Evolutionary conservation across 2,113 vertebrate genomes (phyloP), one percentile per base, ranked within the genome.

Genomic region (Rhipidura dahli): DNA sequence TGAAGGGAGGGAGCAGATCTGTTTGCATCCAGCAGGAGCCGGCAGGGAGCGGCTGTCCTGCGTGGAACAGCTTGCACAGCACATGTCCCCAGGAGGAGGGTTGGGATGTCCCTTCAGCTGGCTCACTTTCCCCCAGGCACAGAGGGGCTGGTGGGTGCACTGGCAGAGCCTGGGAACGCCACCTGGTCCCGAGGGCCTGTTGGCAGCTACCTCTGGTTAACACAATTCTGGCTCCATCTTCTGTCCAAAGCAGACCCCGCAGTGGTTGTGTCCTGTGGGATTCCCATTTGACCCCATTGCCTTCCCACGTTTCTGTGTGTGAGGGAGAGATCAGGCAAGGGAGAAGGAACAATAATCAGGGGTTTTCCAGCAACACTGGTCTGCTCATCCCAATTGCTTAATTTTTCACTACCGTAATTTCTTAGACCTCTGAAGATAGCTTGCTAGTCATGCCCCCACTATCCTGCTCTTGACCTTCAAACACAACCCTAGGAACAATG

Each of bases 241-340:
- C 60, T 45, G 23, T 19, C 23, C 4, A 7, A 59, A 71, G 44
- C 19, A 68, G 30, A 19, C 10, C 14, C 30, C 1, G 2, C 18
- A 35, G 61, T 0, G 0, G 3, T 15, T 68, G 8, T 23, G 8
- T 51, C n/a, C 53, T 26, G 13, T 1, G 1, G 35, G 21, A 39
- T 84, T 75, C 22, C 33, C 14, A 9, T 39, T 33, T 51, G 40
- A 72, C 20, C 45, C 21, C 11, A 3, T 4, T 90, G 63, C 66
- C 53, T 79, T 37, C 44, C 30, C 37, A 50, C 5, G 2, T 18
- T 35, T 54, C 26, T 79, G 10, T 16, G 33, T 49, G 51, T 37
- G 33, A 87, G 20, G 26, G 26, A 86, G 33, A 87, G 9, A 54
- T 30, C 61, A 45, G 28, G 33, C 0, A 1, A 79, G 14, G 61